phyloP scores from a whole-genome alignment of 1,140 invertebrate species.

The Drosophila ficusphila region DNA sequence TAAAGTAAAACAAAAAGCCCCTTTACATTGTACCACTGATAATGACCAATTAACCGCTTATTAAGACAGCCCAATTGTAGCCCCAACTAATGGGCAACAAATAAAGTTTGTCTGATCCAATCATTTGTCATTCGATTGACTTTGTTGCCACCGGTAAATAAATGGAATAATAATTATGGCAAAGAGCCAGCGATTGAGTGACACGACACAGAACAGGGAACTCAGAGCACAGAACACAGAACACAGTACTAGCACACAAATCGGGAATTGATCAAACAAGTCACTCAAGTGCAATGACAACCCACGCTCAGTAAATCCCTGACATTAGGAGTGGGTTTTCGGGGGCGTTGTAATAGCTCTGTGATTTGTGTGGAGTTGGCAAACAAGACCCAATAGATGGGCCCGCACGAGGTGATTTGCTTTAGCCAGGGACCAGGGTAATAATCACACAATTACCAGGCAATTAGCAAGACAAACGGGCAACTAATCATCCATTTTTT shows the following conservation, averaged over 20 bases:
- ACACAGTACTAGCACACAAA: slow-evolving; percentile 51
- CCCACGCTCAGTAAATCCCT: slow-evolving; percentile 47
- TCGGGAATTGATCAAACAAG: slow-evolving; percentile 80
- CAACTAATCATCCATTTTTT: slow-evolving; percentile 1
- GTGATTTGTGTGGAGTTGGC: slow-evolving; percentile 38
- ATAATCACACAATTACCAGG: slow-evolving; percentile 37
- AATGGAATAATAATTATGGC: slow-evolving; percentile 44
- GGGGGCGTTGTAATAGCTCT: slow-evolving; percentile 4
- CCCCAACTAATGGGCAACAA: neutral
- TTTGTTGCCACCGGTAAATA: slow-evolving; percentile 17
- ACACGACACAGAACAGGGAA: slow-evolving; percentile 30
- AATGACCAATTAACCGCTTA: slow-evolving; percentile 1
- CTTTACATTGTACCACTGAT: no score
- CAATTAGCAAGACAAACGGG: slow-evolving; percentile 30
- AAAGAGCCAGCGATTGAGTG: slow-evolving; percentile 42
- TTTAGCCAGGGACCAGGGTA: neutral
- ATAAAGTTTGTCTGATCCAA: slow-evolving; percentile 4
- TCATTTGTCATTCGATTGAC: slow-evolving; percentile 40
- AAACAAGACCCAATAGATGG: slow-evolving; percentile 10
- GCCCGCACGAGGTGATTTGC: slow-evolving; percentile 22
- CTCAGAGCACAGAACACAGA: slow-evolving; percentile 6
- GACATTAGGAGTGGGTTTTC: slow-evolving; percentile 13
- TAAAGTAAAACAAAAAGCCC: no score
- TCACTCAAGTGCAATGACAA: slow-evolving; percentile 78
- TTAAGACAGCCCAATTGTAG: slow-evolving; percentile 6